Conservation (phyloP, 2,113 vertebrate genomes). For the Redunca redunca region DNA sequence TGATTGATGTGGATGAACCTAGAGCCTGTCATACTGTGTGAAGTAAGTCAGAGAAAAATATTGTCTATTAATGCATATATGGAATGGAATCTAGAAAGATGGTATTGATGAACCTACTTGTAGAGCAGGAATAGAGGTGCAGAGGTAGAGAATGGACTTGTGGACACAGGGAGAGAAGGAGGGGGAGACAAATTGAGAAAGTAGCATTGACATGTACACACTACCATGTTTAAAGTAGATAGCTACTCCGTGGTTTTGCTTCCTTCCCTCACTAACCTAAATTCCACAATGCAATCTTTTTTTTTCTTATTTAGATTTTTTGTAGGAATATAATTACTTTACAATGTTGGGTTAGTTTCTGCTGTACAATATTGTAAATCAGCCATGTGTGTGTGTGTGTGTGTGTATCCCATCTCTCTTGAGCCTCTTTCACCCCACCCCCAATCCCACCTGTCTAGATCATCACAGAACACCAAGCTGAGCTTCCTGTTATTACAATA, state of each 20-base stretch:
- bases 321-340: neutral
- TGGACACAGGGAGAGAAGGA: neutral
- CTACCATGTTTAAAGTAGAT: neutral
- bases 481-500: neutral
- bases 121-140: neutral
- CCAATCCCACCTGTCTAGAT: neutral
- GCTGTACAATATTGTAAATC: neutral
- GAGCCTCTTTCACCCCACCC: neutral
- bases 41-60: neutral
- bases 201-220: neutral
- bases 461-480: neutral
- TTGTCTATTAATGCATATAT: neutral
- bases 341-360: neutral
- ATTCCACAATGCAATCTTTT: neutral
- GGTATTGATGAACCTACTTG: neutral
- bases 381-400: neutral
- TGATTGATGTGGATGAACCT: neutral
- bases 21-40: neutral
- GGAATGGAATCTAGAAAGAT: neutral
- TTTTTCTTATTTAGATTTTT: neutral
- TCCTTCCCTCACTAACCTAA: neutral
- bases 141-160: neutral
- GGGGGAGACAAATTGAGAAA: neutral
- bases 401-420: neutral
- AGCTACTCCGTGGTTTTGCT: neutral